Percentiles rank a stretch among this genome's conserved stretches.
Conservation (phyloP, 2,797 vertebrate species). For the Phalanger gymnotis region DNA sequence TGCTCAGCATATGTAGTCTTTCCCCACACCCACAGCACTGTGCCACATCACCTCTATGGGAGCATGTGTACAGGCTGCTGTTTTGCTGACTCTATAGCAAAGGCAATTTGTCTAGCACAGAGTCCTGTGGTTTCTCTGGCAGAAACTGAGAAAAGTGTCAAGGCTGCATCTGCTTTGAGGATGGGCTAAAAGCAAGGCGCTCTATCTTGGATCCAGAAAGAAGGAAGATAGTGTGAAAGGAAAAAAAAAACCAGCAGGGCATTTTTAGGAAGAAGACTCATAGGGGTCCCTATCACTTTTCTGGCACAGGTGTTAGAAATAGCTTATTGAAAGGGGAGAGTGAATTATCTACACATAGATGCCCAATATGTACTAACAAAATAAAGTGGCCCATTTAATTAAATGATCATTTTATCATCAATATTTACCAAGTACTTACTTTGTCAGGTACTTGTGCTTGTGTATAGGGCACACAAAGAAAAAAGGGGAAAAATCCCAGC, state of each 20-base stretch:
- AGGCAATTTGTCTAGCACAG: constrained; percentile 82
- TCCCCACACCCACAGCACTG: background rate
- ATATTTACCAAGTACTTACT: background rate
- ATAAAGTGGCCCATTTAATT: background rate
- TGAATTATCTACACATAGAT: background rate
- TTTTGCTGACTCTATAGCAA: constrained; percentile 75
- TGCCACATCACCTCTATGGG: constrained; percentile 44
- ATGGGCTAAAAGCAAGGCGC: constrained; percentile 81
- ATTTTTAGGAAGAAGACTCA: background rate
- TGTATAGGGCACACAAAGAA: background rate
- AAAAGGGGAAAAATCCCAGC: background rate
- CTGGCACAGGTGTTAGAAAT: background rate
- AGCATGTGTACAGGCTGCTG: background rate
- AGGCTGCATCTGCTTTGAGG: constrained; percentile 83
- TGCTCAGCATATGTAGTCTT: background rate
- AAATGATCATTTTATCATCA: background rate
- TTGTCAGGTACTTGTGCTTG: background rate
- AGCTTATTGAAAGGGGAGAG: background rate
- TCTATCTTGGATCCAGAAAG: constrained; percentile 77
- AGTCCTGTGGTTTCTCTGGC: constrained; percentile 79
- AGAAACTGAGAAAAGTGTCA: constrained; percentile 84
- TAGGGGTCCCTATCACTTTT: background rate
- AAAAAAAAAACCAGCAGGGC: constrained; percentile 3
- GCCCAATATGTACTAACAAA: background rate
- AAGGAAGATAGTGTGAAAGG: constrained; percentile 24